These are phyloP conservation scores for Ophraella communa DNA, from an alignment of 2,888 invertebrate genomes.

Conservation along the genomic window DNA sequence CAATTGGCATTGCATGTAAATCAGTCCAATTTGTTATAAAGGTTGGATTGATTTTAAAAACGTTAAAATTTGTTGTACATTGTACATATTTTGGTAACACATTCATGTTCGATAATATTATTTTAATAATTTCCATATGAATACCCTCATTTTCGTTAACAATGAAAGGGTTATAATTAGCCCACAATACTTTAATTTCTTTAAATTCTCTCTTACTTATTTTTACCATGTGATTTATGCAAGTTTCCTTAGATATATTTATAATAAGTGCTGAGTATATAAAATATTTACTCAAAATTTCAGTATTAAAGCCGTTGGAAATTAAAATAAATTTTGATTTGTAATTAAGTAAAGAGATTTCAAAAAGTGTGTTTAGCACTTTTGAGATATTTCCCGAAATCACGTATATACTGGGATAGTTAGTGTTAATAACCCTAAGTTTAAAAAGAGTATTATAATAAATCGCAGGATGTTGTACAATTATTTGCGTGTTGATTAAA, in stretches of 20 bases:
- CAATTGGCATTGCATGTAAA: not conserved
- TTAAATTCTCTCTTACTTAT: not conserved
- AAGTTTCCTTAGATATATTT: not conserved
- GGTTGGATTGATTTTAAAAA: not conserved
- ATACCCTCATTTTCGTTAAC: not conserved
- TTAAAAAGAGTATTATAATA: not conserved
- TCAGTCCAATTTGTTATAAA: not conserved
- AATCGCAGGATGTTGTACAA: not conserved
- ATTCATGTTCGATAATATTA: not conserved
- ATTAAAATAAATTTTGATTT: not conserved
- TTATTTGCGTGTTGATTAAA: not conserved
- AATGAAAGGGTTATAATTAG: not conserved
- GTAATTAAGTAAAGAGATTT: not conserved
- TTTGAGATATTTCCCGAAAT: not conserved
- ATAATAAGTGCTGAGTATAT: not conserved
- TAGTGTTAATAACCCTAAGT: not conserved
- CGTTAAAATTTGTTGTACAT: not conserved
- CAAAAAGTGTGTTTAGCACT: not conserved
- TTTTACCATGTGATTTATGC: not conserved
- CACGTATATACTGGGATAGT: not conserved
- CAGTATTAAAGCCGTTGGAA: not conserved
- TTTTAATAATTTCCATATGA: not conserved
- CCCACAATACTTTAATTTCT: not conserved
- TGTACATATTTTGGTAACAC: not conserved
- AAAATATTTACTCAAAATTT: not conserved